A percentile compares a stretch with the other conserved stretches of the same genome.
phyloP scores from a whole-genome alignment of 2,113 vertebrate species.

The Eudyptes chrysolophus region DNA sequence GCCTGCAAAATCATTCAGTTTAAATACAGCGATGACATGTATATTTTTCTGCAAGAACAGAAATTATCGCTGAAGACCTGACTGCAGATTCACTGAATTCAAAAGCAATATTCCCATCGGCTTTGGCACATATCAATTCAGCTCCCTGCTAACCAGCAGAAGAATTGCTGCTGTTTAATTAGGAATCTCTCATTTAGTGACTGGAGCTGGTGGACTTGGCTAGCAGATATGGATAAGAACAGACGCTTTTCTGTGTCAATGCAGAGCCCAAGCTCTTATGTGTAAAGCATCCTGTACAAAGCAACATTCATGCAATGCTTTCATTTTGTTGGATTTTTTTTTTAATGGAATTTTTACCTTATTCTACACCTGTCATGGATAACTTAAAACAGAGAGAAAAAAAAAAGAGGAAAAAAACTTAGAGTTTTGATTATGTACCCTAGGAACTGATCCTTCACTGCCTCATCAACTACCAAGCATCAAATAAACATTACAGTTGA shows the following conservation, averaged over 20 bases:
- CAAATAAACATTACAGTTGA: background rate
- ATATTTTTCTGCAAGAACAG: background rate
- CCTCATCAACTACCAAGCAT: background rate
- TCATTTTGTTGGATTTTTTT: background rate
- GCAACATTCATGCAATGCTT: background rate
- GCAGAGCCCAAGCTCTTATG: background rate
- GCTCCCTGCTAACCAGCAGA: background rate
- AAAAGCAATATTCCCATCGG: background rate
- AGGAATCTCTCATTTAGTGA: background rate
- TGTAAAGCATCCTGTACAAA: background rate
- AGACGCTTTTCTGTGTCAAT: background rate
- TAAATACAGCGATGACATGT: background rate
- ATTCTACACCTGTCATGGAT: background rate
- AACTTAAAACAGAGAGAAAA: background rate
- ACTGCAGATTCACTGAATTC: background rate
- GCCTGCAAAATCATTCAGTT: conserved; percentile 10
- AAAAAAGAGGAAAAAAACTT: background rate
- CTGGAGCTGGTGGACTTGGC: background rate
- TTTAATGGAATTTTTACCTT: background rate
- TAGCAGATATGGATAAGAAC: background rate
- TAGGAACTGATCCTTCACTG: background rate
- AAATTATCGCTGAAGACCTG: background rate
- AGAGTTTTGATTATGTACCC: background rate
- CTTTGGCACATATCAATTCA: rapidly evolving
- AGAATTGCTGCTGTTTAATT: background rate